Conservation (phyloP, 1,140 invertebrate species). For the Aporrectodea caliginosa region DNA sequence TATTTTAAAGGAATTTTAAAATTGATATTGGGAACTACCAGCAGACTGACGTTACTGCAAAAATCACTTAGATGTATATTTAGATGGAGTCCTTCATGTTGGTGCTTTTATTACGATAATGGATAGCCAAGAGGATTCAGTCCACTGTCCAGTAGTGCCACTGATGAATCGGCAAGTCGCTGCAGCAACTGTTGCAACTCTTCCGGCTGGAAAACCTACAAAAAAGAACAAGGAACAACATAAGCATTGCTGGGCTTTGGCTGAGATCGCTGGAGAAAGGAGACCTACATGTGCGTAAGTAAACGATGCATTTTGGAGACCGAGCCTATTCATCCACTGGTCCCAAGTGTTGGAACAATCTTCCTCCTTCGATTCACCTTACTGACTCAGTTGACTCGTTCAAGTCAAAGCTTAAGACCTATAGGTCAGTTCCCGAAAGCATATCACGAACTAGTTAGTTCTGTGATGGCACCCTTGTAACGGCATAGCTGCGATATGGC, state of each 20-base stretch:
- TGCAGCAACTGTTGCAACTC: not conserved
- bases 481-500: too few species aligned
- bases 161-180: not conserved
- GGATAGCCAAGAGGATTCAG: not conserved
- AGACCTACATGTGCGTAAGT: not conserved
- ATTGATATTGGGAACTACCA: too few species aligned
- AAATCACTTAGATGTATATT: too few species aligned
- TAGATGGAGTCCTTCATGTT: too few species aligned
- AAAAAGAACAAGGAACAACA: not conserved
- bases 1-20: too few species aligned
- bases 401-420: too few species aligned
- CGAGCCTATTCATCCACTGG: not conserved
- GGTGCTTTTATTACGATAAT: not conserved
- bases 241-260: not conserved
- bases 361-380: not conserved
- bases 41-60: too few species aligned
- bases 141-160: not conserved
- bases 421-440: too few species aligned
- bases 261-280: too few species aligned
- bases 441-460: too few species aligned
- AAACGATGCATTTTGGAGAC: not conserved
- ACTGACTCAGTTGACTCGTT: not conserved
- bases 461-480: too few species aligned
- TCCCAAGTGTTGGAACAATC: not conserved
- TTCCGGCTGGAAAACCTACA: not conserved